These are phyloP conservation scores for Drosophila nigritarsus DNA, from an alignment of 2,888 invertebrate species.

Conservation along the genomic window DNA sequence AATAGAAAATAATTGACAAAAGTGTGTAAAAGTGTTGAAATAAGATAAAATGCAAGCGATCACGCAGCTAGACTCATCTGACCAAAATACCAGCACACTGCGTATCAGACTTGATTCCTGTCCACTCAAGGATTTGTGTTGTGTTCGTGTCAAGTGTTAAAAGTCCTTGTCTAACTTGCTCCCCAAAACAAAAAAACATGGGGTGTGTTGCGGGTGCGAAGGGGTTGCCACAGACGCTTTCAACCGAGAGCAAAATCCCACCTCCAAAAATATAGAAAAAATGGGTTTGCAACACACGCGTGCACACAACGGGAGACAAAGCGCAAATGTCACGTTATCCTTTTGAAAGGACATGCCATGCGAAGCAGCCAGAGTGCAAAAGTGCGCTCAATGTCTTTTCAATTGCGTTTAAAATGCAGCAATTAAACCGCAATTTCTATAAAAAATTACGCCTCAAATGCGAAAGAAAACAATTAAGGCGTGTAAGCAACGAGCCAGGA, in stretches of 20 bases:
- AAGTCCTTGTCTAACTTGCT: slow-evolving; percentile 39
- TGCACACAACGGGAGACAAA: slow-evolving; percentile 43
- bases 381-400: slow-evolving; percentile 68
- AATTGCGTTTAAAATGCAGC: slow-evolving; percentile 78
- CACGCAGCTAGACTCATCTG: too few relatives aligned
- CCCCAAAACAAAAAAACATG: not conserved
- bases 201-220: not conserved
- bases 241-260: not conserved
- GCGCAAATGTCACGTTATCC: slow-evolving; percentile 71
- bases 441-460: slow-evolving; percentile 63
- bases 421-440: slow-evolving; percentile 80
- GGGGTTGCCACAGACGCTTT: not conserved
- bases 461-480: slow-evolving; percentile 71
- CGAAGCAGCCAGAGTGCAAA: slow-evolving; percentile 36
- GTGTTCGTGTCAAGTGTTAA: slow-evolving; percentile 53
- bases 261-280: not conserved
- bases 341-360: slow-evolving; percentile 50
- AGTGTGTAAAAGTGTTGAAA: not conserved
- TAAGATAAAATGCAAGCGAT: not conserved
- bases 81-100: slow-evolving; percentile 25
- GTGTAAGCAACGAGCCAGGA: slow-evolving; percentile 20
- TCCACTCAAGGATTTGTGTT: slow-evolving; percentile 8
- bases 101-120: not conserved
- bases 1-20: not conserved
- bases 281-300: not conserved